Base-by-base conservation (phyloP, 2,113 vertebrate genomes). In the Amazona vittata region DNA sequence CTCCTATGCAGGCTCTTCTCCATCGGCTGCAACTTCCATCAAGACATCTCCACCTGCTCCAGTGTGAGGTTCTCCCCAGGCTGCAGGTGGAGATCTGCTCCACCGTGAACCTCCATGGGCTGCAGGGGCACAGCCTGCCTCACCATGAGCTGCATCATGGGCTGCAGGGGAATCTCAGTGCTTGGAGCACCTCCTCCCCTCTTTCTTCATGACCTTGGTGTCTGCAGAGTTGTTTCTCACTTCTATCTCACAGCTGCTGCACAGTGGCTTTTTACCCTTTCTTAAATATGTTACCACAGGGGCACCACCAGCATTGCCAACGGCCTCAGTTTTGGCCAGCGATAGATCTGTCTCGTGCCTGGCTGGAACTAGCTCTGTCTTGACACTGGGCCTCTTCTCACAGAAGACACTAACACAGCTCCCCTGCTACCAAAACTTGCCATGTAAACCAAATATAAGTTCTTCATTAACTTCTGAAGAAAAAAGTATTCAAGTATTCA, bases 11-110 rank as follows among this genome's bases (percentile, higher is more conserved):
- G 29, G 39, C 25, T 67, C 17, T 21, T 60, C 46, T 83, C 25
- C 59, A 25, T 11, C 3, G 35, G 41, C 35, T 49, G 41, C 31
- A 71, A 14, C 24, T 46, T 65, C 33, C 37, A 59, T 28, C 15
- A 31, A 41, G 29, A n/a, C 12, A 79, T 14, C 21, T 73, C 39
- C 12, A 24, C 17, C 16, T n/a, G 4, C 46, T 37, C 16, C 9
- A 12, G 29, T 1, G 0, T 7, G 14, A 18, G 21, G 7, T 49
- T 11, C 43, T 74, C 26, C 35, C 9, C 0, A 1, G 35, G 26
- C 6, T 55, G 21, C 35, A 79, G 20, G 67, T 20, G 25, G 31
- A 5, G 4, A 26, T 37, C 37, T 78, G n/a, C n/a, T 83, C 50
- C 21, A 43, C 17, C 1, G 0, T 53, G 5, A 10, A 9, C 24